A percentile compares a stretch with the other conserved stretches of the same genome.
These are phyloP conservation scores for Heliornis fulica DNA, from an alignment of 2,113 vertebrate genomes.

Conservation along the genomic window DNA sequence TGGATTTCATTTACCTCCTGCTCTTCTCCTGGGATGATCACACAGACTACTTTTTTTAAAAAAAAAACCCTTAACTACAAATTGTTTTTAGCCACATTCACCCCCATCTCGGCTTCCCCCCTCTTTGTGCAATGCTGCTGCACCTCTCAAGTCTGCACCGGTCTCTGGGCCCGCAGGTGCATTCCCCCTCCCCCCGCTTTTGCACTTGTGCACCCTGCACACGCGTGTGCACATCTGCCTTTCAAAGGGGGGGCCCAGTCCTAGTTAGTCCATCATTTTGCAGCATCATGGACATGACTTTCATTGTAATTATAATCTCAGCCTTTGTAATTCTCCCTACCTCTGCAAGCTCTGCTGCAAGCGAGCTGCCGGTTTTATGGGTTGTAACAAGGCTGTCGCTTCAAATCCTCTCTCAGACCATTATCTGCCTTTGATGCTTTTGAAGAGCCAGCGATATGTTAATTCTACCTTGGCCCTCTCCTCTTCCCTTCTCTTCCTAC, in stretches of 20 bases:
- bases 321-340: conserved; percentile 9
- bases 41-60: background rate
- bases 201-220: fast-evolving
- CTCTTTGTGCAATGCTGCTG: background rate
- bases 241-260: background rate
- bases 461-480: conserved; percentile 58
- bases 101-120: background rate
- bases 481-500: background rate
- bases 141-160: background rate
- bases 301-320: conserved; percentile 4
- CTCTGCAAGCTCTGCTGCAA: background rate
- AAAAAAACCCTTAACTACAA: background rate
- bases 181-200: background rate
- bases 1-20: background rate
- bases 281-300: conserved; percentile 10
- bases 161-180: background rate
- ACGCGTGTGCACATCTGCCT: background rate
- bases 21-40: background rate
- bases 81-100: background rate
- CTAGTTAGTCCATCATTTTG: background rate
- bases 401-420: conserved; percentile 41
- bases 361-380: background rate
- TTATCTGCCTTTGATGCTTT: conserved; percentile 63
- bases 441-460: conserved; percentile 54
- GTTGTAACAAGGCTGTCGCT: conserved; percentile 35